Evolutionary conservation across 2,113 vertebrate species (phyloP).

Genomic region (Petrocephalus microphthalmus): DNA sequence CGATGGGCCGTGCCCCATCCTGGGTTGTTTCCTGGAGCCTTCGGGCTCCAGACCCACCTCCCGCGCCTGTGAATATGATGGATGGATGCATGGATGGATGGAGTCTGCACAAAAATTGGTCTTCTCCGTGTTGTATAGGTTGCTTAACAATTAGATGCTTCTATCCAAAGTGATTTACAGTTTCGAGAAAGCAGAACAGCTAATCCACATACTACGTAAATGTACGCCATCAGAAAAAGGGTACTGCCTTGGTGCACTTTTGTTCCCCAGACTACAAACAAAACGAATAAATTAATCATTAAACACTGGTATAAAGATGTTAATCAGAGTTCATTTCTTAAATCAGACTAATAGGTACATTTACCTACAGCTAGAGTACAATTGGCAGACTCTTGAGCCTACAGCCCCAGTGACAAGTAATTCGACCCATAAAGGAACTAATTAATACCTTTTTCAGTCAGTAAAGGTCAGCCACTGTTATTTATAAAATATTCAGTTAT

Average conservation of each 20-base stretch:
- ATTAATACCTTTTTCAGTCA: neutral
- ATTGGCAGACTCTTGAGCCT: neutral
- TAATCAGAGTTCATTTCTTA: neutral
- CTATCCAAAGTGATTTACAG: neutral
- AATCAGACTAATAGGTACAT: neutral
- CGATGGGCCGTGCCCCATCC: too few relatives aligned
- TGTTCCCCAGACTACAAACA: neutral
- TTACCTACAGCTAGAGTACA: neutral
- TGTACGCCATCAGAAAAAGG: neutral
- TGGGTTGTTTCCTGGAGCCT: too few relatives aligned
- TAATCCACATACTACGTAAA: neutral
- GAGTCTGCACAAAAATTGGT: too few relatives aligned
- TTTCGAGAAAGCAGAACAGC: neutral
- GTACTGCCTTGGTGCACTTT: neutral
- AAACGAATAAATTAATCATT: neutral
- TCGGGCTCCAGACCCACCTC: too few relatives aligned
- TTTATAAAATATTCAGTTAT: neutral
- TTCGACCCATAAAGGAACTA: neutral
- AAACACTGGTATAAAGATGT: neutral
- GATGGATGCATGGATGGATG: too few relatives aligned
- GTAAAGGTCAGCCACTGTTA: neutral
- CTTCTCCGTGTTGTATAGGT: neutral
- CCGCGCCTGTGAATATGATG: too few relatives aligned
- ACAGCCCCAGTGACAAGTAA: neutral
- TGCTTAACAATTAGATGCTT: neutral